Evolutionary conservation across 2,797 vertebrate species (phyloP).

Genomic region (Lophotriccus pileatus): DNA sequence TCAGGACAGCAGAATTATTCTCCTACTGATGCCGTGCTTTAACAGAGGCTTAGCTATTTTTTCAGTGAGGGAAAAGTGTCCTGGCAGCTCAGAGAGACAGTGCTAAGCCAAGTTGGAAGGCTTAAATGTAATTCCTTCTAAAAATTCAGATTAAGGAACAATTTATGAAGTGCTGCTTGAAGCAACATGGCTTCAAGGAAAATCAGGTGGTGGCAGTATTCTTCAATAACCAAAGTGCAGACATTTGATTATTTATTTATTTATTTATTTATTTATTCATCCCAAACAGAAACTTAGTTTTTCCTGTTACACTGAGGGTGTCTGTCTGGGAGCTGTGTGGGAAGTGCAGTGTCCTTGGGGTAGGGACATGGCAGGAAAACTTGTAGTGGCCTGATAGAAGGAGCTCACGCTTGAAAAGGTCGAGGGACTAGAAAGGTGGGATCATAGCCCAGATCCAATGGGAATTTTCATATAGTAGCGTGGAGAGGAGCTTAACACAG

Average conservation of each 20-base stretch:
- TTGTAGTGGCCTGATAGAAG: neutral
- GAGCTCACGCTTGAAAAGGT: neutral
- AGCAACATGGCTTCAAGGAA: conserved; percentile 44
- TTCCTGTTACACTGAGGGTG: neutral
- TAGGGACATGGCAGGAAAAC: neutral
- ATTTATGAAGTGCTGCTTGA: conserved; percentile 59
- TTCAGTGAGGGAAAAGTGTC: conserved; percentile 15
- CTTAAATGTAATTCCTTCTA: conserved; percentile 46
- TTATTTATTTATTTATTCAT: neutral
- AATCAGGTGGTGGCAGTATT: conserved; percentile 6
- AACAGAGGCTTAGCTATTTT: conserved; percentile 56
- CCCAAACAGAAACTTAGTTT: neutral
- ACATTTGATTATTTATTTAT: neutral
- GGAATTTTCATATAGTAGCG: rapidly evolving
- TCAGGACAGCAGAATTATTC: conserved; percentile 35
- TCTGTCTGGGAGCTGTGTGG: neutral
- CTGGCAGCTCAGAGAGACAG: conserved; percentile 31
- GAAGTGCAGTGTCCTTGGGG: neutral
- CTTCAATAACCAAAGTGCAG: conserved; percentile 16
- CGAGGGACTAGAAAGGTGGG: neutral
- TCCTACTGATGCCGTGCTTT: conserved; percentile 31
- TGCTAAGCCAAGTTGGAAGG: conserved; percentile 59
- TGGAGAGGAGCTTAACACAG: neutral
- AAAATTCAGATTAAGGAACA: conserved; percentile 57
- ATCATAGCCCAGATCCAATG: neutral